Evolutionary conservation across 2,113 vertebrate species (phyloP).

Genomic region (Mirza zaza): DNA sequence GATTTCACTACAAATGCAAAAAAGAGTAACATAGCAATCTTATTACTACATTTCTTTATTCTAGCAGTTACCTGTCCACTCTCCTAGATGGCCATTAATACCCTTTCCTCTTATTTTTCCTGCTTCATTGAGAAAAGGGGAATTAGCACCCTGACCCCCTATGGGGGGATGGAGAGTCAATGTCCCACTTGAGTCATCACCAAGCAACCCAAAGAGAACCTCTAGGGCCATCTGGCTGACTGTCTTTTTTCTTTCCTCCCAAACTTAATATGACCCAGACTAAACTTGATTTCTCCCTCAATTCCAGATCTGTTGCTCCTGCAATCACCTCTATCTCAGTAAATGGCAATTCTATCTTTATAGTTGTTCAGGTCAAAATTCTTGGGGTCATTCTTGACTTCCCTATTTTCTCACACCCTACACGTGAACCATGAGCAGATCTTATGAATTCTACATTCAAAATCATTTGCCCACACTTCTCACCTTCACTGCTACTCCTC

Average conservation of each 20-base stretch:
- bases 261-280: not conserved
- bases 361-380: not conserved
- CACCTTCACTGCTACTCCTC: not conserved
- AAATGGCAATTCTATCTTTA: not conserved
- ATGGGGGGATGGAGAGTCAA: not conserved
- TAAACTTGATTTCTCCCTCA: not conserved
- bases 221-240: too few species aligned
- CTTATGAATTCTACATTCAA: not conserved
- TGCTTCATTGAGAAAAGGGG: not conserved
- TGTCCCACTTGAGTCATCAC: not conserved
- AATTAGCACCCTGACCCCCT: not conserved
- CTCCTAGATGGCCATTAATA: not conserved
- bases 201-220: not conserved
- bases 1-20: not conserved
- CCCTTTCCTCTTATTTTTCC: not conserved
- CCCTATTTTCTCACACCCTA: not conserved
- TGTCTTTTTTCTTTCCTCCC: not conserved
- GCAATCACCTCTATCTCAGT: not conserved
- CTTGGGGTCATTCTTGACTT: not conserved
- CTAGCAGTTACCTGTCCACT: not conserved
- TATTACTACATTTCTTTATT: not conserved
- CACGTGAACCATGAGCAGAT: not conserved
- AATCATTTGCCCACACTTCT: not conserved
- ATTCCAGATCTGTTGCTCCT: not conserved
- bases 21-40: not conserved